These are phyloP conservation scores for Melikaiella ostensackeni DNA, from an alignment of 2,888 invertebrate genomes.

Conservation along the genomic window DNA sequence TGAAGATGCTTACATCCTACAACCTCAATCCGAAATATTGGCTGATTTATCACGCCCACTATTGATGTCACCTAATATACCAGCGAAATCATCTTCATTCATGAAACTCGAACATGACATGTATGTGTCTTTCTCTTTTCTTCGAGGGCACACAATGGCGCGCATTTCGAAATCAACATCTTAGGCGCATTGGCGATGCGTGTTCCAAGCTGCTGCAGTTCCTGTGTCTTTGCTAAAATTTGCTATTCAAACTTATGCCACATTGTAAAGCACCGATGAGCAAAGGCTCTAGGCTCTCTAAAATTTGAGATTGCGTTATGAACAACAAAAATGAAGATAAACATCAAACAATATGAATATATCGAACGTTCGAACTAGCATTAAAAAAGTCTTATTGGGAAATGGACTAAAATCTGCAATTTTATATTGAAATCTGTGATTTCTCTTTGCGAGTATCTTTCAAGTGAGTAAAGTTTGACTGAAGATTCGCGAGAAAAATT, in stretches of 20 bases:
- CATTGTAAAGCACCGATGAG: neutral
- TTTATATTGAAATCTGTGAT: too few species aligned
- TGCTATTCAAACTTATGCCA: neutral
- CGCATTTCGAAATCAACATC: neutral
- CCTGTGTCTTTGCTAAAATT: neutral
- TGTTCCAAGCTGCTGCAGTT: neutral
- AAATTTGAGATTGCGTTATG: neutral
- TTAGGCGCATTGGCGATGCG: neutral
- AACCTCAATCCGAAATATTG: neutral
- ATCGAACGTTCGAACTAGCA: too few species aligned
- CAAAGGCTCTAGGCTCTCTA: neutral
- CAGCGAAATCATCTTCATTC: neutral
- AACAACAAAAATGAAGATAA: neutral
- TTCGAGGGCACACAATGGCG: neutral
- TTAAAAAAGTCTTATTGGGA: too few species aligned
- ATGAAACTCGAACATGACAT: neutral
- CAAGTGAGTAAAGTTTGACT: too few species aligned
- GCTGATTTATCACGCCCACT: neutral
- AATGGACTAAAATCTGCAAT: too few species aligned
- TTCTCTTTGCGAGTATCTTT: too few species aligned
- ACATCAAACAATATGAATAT: neutral
- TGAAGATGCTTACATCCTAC: too few species aligned
- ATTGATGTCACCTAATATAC: neutral
- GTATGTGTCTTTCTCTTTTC: neutral
- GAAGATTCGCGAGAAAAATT: too few species aligned